A percentile compares a stretch with the other conserved stretches of the same genome.
phyloP scores from a whole-genome alignment of 2,113 vertebrate genomes.

The Poecilia latipinna region DNA sequence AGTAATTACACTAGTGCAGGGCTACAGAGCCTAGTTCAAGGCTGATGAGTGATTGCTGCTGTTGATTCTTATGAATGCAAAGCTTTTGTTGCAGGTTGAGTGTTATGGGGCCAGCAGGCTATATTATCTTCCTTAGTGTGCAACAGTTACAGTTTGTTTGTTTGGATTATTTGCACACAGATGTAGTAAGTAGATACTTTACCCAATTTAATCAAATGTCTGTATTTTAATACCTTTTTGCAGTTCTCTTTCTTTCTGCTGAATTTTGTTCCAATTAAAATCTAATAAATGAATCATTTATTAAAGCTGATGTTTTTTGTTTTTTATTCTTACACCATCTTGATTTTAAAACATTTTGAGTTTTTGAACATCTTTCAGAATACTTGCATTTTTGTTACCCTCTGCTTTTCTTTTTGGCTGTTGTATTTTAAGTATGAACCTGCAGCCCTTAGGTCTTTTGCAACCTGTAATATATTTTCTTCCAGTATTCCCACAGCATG shows the following conservation, averaged over 20 bases:
- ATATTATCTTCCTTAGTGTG: conserved; percentile 5
- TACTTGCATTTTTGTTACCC: neutral
- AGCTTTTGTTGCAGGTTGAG: conserved; percentile 47
- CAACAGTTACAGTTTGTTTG: conserved; percentile 33
- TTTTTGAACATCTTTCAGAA: neutral
- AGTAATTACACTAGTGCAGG: conserved; percentile 58
- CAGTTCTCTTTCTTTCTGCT: conserved; percentile 49
- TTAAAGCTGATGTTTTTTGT: conserved; percentile 23
- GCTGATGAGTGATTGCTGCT: conserved; percentile 31
- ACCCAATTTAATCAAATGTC: conserved; percentile 49
- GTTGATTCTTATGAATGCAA: conserved; percentile 43
- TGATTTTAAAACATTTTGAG: neutral
- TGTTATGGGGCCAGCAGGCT: conserved; percentile 6
- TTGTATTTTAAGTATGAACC: too few species aligned
- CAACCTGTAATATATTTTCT: too few species aligned
- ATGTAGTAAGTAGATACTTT: conserved; percentile 19
- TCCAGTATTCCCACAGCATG: too few species aligned
- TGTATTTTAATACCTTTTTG: conserved; percentile 58
- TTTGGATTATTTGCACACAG: conserved; percentile 54
- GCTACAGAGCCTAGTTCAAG: conserved; percentile 47
- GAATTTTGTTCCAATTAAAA: conserved; percentile 52
- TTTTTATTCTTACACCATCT: too few species aligned
- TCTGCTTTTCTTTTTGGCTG: too few species aligned
- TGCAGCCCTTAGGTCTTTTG: too few species aligned
- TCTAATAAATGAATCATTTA: conserved; percentile 59